These are phyloP conservation scores for Diloba caeruleocephala DNA, from an alignment of 2,888 invertebrate genomes.

Conservation along the genomic window DNA sequence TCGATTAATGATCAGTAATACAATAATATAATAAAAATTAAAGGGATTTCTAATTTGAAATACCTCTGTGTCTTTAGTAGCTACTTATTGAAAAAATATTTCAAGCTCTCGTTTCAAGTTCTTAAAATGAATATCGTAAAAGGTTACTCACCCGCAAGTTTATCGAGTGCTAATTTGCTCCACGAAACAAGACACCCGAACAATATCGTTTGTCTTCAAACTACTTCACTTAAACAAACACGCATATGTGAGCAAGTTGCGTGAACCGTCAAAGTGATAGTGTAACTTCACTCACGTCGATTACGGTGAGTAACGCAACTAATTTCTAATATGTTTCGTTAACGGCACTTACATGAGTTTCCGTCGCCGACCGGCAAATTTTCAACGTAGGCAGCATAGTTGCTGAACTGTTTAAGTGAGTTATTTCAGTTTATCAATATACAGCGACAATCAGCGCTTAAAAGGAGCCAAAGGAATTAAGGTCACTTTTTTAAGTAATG, in stretches of 20 bases:
- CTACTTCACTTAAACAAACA: slow-evolving; percentile 52
- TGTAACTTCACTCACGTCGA: slow-evolving; percentile 76
- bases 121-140: background rate
- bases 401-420: slow-evolving; percentile 74
- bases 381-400: slow-evolving; percentile 76
- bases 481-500: too few species aligned
- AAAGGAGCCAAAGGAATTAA: slow-evolving; percentile 8
- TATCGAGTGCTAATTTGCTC: slow-evolving; percentile 13
- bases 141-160: background rate
- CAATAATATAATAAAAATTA: too few species aligned
- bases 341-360: slow-evolving; percentile 82
- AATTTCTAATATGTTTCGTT: slow-evolving; percentile 85
- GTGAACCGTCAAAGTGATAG: slow-evolving; percentile 75
- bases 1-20: too few species aligned
- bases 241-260: slow-evolving; percentile 52
- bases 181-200: slow-evolving; percentile 27
- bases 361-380: slow-evolving; percentile 68
- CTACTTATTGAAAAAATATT: too few species aligned
- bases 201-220: slow-evolving; percentile 49
- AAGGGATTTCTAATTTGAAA: too few species aligned
- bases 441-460: slow-evolving; percentile 17
- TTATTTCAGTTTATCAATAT: slow-evolving; percentile 74
- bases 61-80: too few species aligned
- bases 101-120: too few species aligned
- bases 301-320: slow-evolving; percentile 80